Evolutionary conservation across 1,140 invertebrate genomes (phyloP).

Genomic region (Aleiodes sp.): DNA sequence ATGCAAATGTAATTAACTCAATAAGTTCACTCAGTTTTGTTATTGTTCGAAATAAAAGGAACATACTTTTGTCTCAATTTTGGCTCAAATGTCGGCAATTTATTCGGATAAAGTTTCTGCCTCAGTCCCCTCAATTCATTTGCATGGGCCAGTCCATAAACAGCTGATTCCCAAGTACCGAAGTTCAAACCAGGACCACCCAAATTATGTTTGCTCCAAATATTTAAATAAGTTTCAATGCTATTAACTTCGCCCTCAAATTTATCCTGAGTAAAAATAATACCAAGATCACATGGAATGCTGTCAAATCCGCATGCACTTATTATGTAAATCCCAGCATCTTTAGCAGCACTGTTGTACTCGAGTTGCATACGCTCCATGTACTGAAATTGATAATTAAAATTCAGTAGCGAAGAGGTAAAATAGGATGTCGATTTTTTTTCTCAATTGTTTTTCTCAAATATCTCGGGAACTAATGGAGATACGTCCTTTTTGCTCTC

Average conservation of each 20-base stretch:
- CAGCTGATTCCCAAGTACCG: slow-evolving; percentile 84
- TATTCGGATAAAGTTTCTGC: slow-evolving; percentile 72
- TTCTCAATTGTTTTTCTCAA: too few species aligned
- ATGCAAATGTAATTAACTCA: neutral
- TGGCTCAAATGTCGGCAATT: slow-evolving; percentile 72
- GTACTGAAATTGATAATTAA: slow-evolving; percentile 72
- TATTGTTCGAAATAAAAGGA: slow-evolving; percentile 26
- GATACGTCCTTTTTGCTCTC: too few species aligned
- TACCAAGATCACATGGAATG: slow-evolving; percentile 88
- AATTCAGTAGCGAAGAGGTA: too few species aligned
- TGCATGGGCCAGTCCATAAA: slow-evolving; percentile 75
- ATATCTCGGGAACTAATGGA: too few species aligned
- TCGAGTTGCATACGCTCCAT: slow-evolving; percentile 86
- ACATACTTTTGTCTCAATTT: slow-evolving; percentile 68
- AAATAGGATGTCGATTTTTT: too few species aligned
- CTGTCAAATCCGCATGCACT: slow-evolving; percentile 92
- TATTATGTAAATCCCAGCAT: slow-evolving; percentile 83
- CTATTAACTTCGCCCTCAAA: slow-evolving; percentile 78
- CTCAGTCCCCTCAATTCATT: slow-evolving; percentile 73
- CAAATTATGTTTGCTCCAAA: slow-evolving; percentile 49
- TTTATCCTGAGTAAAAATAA: slow-evolving; percentile 77
- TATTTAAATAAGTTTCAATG: slow-evolving; percentile 77
- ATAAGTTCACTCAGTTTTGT: neutral
- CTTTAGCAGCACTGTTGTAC: slow-evolving; percentile 80
- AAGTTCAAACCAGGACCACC: slow-evolving; percentile 70